Conservation (phyloP, 2,888 invertebrate species). For the Trachelus iudaicus region DNA sequence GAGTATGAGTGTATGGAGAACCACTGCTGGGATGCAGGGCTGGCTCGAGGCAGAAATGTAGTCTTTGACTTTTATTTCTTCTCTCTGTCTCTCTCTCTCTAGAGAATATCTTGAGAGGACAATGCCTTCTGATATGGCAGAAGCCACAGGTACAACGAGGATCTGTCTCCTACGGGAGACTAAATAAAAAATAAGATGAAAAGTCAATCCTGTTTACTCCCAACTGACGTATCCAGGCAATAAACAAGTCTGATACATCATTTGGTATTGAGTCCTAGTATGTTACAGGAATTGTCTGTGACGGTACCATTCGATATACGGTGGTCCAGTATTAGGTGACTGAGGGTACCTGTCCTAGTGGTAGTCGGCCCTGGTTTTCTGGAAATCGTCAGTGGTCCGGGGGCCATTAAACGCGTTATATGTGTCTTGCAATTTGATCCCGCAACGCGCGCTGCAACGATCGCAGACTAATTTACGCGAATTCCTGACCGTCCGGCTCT, state of each 20-base stretch:
- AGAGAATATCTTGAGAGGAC: neutral
- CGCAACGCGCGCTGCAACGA: conserved; percentile 48
- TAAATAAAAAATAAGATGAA: neutral
- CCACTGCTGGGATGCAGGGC: conserved; percentile 24
- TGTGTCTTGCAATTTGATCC: conserved; percentile 61
- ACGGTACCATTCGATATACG: neutral
- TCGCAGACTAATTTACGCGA: conserved; percentile 56
- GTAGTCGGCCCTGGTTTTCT: conserved; percentile 56
- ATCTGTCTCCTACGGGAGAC: neutral
- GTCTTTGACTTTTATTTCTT: neutral
- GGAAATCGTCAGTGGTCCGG: conserved; percentile 57
- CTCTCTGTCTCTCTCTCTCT: neutral
- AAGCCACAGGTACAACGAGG: conserved; percentile 13
- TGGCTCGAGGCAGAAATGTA: conserved; percentile 5
- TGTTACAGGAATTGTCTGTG: neutral
- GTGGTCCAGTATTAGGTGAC: neutral
- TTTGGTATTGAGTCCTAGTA: conserved; percentile 14
- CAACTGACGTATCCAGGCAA: conserved; percentile 1
- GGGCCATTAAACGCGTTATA: conserved; percentile 61
- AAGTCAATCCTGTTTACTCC: neutral
- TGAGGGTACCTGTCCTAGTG: neutral
- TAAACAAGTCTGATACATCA: conserved; percentile 10
- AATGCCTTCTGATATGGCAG: conserved; percentile 1
- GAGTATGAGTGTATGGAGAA: conserved; percentile 17
- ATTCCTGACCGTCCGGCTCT: conserved; percentile 47